These are phyloP conservation scores for Dicyrtomina minuta DNA, from an alignment of 2,888 invertebrate species.

Conservation along the genomic window DNA sequence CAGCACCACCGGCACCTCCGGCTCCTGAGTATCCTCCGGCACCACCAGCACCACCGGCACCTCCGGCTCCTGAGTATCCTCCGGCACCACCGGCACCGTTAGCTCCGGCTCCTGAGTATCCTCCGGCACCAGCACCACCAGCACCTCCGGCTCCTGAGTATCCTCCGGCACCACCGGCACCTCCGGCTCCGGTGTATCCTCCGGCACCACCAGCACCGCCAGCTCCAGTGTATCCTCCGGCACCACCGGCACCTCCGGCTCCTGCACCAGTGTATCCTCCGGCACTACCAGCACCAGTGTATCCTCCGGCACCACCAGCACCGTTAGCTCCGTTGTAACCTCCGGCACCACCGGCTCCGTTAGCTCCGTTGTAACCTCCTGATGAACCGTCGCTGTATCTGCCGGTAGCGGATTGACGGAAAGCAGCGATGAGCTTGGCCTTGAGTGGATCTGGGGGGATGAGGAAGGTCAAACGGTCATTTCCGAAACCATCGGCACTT, in stretches of 20 bases:
- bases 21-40: too few species aligned
- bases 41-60: not conserved
- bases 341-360: too few species aligned
- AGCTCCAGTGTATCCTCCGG: too few species aligned
- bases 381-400: not conserved
- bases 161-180: slow-evolving; percentile 10
- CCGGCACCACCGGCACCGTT: not conserved
- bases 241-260: too few species aligned
- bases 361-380: slow-evolving; percentile 2
- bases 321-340: too few species aligned
- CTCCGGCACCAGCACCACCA: not conserved
- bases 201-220: too few species aligned
- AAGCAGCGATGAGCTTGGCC: slow-evolving; percentile 32
- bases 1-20: not conserved
- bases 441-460: slow-evolving; percentile 38
- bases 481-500: slow-evolving; percentile 1
- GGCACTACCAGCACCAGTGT: too few species aligned
- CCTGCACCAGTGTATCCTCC: too few species aligned
- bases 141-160: too few species aligned
- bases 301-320: too few species aligned
- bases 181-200: too few species aligned
- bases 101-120: not conserved
- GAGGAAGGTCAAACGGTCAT: slow-evolving; percentile 22
- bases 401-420: slow-evolving; percentile 24
- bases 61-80: not conserved